Evolutionary conservation across 2,888 invertebrate species (phyloP).

Genomic region (Nemotelus pantherinus): DNA sequence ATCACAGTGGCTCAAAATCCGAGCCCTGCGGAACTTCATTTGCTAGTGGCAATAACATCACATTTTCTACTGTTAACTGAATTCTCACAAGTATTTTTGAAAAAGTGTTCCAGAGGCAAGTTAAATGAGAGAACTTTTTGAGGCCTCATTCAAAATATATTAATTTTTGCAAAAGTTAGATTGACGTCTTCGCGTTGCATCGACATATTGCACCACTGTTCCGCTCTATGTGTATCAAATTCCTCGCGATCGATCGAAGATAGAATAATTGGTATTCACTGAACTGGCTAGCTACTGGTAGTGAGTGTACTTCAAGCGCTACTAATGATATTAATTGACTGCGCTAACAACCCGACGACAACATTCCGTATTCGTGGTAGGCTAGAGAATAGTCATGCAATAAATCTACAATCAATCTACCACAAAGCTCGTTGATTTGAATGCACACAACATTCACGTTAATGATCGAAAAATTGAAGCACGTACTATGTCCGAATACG

Average conservation of each 20-base stretch:
- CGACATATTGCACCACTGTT: too few relatives aligned
- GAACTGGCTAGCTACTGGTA: slow-evolving; percentile 24
- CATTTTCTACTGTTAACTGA: too few relatives aligned
- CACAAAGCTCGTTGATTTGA: not conserved
- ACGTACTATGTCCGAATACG: not conserved
- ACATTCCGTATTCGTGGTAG: not conserved
- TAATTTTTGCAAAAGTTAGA: too few relatives aligned
- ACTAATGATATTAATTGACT: slow-evolving; percentile 42
- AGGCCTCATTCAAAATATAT: too few relatives aligned
- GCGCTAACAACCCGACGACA: slow-evolving; percentile 26
- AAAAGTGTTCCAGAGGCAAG: too few relatives aligned
- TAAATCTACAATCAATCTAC: slow-evolving; percentile 4
- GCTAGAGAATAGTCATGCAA: not conserved
- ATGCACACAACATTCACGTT: slow-evolving; percentile 5
- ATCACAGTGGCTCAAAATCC: too few relatives aligned
- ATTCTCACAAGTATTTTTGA: too few relatives aligned
- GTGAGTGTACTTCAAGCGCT: slow-evolving; percentile 31
- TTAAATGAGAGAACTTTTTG: too few relatives aligned
- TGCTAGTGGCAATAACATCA: too few relatives aligned
- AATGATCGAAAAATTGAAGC: slow-evolving; percentile 8
- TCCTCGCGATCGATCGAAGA: not conserved
- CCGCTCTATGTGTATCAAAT: too few relatives aligned
- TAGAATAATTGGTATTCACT: slow-evolving; percentile 34
- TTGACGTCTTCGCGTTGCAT: too few relatives aligned
- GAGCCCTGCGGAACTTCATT: too few relatives aligned